Evolutionary conservation across 1,140 invertebrate species (phyloP).

Genomic region (Aradophagus sp.): DNA sequence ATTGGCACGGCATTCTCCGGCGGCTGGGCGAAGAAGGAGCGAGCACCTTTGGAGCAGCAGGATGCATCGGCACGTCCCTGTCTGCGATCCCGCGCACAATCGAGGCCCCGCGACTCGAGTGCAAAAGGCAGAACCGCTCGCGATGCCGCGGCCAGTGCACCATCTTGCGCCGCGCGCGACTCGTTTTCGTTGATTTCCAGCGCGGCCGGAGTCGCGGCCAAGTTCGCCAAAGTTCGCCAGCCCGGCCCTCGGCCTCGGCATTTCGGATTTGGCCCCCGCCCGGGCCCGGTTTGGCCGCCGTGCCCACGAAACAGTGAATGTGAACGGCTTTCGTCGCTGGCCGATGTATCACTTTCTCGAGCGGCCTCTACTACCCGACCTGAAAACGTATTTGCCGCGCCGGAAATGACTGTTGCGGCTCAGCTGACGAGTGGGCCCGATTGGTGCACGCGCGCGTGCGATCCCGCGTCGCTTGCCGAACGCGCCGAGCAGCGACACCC

Average conservation of each 20-base stretch:
- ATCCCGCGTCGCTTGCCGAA: conserved; percentile 32
- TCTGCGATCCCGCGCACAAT: conserved; percentile 45
- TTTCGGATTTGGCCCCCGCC: conserved; percentile 26
- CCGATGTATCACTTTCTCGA: conserved; percentile 58
- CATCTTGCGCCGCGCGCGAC: conserved; percentile 47
- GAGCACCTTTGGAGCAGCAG: no score
- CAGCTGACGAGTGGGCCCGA: conserved; percentile 41
- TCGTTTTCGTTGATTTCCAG: conserved; percentile 10
- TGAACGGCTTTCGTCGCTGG: conserved; percentile 51
- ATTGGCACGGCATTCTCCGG: no score
- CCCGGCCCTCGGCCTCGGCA: background rate
- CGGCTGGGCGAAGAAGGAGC: no score
- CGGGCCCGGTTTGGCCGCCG: conserved; percentile 13
- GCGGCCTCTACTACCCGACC: conserved; percentile 44
- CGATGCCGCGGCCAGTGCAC: conserved; percentile 61
- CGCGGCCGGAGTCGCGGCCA: conserved; percentile 5
- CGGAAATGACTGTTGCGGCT: conserved; percentile 47
- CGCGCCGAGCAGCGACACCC: conserved; percentile 22
- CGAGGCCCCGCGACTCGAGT: conserved; percentile 48
- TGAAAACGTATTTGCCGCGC: conserved; percentile 56
- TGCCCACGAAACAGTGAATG: conserved; percentile 53
- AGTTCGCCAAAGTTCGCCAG: background rate
- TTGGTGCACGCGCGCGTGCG: conserved; percentile 11
- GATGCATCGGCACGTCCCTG: conserved; percentile 57
- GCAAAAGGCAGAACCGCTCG: conserved; percentile 62